Evolutionary conservation across 1,140 invertebrate genomes (phyloP).

Genomic region (Scaptomyza hsui): DNA sequence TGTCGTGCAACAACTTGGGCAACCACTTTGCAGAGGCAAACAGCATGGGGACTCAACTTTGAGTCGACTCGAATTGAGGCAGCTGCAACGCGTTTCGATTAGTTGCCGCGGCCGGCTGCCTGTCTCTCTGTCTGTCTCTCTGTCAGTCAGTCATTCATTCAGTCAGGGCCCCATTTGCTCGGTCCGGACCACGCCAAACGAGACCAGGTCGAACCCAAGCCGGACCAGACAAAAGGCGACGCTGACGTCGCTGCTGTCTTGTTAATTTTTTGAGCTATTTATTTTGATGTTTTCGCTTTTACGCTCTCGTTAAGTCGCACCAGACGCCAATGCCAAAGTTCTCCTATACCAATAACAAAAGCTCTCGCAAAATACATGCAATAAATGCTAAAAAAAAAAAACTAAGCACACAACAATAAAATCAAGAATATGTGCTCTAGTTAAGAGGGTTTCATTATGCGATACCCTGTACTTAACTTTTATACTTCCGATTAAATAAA

Average conservation of each 20-base stretch:
- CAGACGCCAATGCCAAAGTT: conserved; percentile 73
- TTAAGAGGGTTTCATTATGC: neutral
- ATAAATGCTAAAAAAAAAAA: conserved; percentile 23
- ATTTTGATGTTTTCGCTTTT: conserved; percentile 82
- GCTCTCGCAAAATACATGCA: conserved; percentile 21
- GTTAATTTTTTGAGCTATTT: conserved; percentile 82
- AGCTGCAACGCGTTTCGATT: conserved; percentile 82
- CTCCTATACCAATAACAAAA: conserved; percentile 34
- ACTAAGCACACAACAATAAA: conserved; percentile 16
- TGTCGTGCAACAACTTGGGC: conserved; percentile 72
- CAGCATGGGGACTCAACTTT: conserved; percentile 28
- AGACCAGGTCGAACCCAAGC: conserved; percentile 1
- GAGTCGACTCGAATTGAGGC: conserved; percentile 39
- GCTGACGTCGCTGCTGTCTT: conserved; percentile 61
- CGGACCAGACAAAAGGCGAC: conserved; percentile 48
- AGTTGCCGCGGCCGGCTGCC: conserved; percentile 60
- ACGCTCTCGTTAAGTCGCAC: conserved; percentile 76
- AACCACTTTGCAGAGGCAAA: conserved; percentile 65
- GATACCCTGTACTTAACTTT: conserved; percentile 1
- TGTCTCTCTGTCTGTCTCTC: conserved; percentile 49
- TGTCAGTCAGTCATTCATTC: conserved; percentile 32
- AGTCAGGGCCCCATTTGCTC: conserved; percentile 44
- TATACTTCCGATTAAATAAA: too few relatives aligned
- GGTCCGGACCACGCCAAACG: conserved; percentile 14
- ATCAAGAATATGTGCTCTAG: neutral